Conservation (phyloP, 2,888 invertebrate genomes). For the Andrena chrysosceles region DNA sequence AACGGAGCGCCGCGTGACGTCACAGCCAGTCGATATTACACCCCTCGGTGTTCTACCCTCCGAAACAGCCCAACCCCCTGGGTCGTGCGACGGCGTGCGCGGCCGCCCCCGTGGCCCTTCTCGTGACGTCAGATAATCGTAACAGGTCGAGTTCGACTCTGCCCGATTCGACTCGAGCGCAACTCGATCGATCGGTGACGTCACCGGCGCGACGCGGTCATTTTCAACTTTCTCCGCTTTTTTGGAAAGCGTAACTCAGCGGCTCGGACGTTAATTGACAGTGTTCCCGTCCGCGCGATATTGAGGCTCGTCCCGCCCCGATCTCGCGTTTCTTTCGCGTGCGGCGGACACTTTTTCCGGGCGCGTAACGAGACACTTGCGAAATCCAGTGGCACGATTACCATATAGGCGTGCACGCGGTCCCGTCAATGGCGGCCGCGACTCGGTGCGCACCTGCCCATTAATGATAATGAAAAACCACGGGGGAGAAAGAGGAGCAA, state of each 20-base stretch:
- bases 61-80: background rate
- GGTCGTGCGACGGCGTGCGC: background rate
- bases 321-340: constrained; percentile 17
- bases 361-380: background rate
- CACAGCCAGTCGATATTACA: constrained; percentile 53
- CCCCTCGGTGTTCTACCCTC: constrained; percentile 13
- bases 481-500: background rate
- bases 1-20: constrained; percentile 59
- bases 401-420: background rate
- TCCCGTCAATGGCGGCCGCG: background rate
- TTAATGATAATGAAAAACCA: background rate
- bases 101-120: background rate
- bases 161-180: background rate
- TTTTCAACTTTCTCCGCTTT: constrained; percentile 54
- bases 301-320: background rate
- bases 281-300: constrained; percentile 9
- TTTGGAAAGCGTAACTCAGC: constrained; percentile 29
- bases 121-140: constrained; percentile 6
- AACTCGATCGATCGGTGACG: constrained; percentile 7
- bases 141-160: constrained; percentile 7
- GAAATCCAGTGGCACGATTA: constrained; percentile 1
- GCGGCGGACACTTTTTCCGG: background rate
- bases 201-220: background rate
- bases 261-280: constrained; percentile 33
- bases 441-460: background rate